Conservation (phyloP, 2,113 vertebrate genomes). For the Megaptera novaeangliae region DNA sequence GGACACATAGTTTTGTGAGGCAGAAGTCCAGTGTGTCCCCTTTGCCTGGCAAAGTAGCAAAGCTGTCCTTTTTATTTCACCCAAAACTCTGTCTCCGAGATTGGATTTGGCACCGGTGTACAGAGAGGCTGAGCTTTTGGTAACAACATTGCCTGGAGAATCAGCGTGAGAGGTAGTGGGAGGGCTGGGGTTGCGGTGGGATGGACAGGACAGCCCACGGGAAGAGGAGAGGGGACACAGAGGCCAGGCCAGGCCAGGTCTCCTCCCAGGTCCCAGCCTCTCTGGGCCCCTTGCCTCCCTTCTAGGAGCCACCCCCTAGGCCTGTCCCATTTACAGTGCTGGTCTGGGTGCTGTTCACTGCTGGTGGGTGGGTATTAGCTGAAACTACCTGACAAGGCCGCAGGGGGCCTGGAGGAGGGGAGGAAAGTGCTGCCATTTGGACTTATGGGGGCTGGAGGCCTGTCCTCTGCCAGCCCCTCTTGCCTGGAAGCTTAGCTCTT, state of each 20-base stretch:
- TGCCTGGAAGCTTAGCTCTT: slow-evolving; percentile 50
- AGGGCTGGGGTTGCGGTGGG: neutral
- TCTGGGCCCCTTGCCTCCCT: neutral
- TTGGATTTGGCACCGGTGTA: too few relatives aligned
- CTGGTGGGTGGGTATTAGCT: neutral
- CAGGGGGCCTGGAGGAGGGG: neutral
- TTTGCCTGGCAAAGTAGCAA: too few relatives aligned
- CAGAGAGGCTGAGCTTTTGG: too few relatives aligned
- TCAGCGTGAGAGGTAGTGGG: neutral
- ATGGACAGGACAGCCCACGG: neutral
- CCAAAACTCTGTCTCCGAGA: too few relatives aligned
- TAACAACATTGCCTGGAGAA: neutral
- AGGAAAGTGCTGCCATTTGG: neutral
- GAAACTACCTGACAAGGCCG: neutral
- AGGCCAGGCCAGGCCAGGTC: neutral
- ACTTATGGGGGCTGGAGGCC: neutral
- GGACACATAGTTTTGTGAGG: too few relatives aligned
- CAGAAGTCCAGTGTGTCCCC: too few relatives aligned
- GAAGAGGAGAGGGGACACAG: neutral
- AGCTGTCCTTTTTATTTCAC: too few relatives aligned
- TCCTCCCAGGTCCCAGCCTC: neutral
- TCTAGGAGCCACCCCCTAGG: neutral
- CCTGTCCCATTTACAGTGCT: slow-evolving; percentile 79
- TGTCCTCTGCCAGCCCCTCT: neutral
- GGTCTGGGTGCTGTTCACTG: slow-evolving; percentile 74